Percentiles rank a stretch among this genome's conserved stretches.
phyloP scores from a whole-genome alignment of 2,113 vertebrate genomes.

The Colossoma macropomum region DNA sequence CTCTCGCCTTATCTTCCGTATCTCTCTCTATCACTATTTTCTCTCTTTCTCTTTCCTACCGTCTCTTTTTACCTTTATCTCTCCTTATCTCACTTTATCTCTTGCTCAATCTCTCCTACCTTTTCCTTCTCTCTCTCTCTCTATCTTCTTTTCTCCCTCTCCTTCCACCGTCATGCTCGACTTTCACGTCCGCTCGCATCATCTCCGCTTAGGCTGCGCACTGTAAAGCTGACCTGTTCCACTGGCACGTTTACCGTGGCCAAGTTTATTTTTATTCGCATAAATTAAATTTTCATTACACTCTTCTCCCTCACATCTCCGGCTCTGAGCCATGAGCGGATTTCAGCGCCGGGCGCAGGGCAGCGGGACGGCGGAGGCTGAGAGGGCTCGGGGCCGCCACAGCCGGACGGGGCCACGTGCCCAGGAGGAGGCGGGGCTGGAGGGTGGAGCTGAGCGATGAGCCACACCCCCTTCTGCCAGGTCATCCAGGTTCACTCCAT shows the following conservation, averaged over 20 bases:
- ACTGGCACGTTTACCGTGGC: not conserved
- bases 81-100: not conserved
- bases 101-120: not conserved
- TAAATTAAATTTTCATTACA: not conserved
- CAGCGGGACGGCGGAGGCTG: not conserved
- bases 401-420: conserved; percentile 7
- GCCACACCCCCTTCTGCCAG: not conserved
- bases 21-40: not conserved
- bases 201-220: not conserved
- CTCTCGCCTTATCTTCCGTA: not conserved
- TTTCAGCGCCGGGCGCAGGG: not conserved
- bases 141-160: not conserved
- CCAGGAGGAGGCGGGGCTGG: not conserved
- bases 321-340: not conserved
- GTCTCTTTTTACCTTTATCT: too few relatives aligned
- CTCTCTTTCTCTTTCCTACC: not conserved
- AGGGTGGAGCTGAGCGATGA: not conserved
- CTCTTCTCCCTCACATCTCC: not conserved
- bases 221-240: not conserved
- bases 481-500: not conserved
- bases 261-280: not conserved
- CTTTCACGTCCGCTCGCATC: not conserved
- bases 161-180: not conserved
- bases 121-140: not conserved
- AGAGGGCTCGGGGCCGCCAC: not conserved